Conservation (phyloP, 2,113 vertebrate genomes). For the Ranitomeya variabilis region DNA sequence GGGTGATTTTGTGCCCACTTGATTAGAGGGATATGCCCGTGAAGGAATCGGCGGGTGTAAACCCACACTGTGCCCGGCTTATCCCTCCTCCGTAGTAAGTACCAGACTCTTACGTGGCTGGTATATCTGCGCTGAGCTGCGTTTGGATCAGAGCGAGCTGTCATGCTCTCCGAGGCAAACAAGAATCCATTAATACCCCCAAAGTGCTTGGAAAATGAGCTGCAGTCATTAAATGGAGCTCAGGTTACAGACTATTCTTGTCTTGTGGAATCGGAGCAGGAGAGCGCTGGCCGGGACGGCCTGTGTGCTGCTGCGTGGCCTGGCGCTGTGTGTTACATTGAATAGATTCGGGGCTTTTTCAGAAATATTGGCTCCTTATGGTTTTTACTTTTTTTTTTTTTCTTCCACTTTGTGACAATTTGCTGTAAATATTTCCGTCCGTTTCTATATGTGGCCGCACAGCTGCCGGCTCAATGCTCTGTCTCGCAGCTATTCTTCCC, state of each 20-base stretch:
- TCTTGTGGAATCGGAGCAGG: slow-evolving; percentile 22
- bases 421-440: too few species aligned
- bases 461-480: too few species aligned
- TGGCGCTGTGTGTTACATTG: neutral
- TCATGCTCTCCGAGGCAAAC: slow-evolving; percentile 21
- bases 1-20: too few species aligned
- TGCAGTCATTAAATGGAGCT: slow-evolving; percentile 35
- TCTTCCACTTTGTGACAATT: too few species aligned
- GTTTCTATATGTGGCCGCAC: too few species aligned
- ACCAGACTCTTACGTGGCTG: neutral
- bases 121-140: neutral
- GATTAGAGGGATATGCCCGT: too few species aligned
- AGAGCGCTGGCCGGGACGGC: neutral
- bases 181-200: slow-evolving; percentile 51
- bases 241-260: slow-evolving; percentile 51
- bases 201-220: slow-evolving; percentile 50
- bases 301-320: neutral
- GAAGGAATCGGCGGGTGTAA: too few species aligned
- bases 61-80: too few species aligned
- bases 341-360: neutral
- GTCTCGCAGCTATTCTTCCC: too few species aligned
- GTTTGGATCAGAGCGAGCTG: slow-evolving; percentile 22
- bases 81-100: too few species aligned
- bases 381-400: too few species aligned
- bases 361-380: too few species aligned